Percentiles rank a stretch among this genome's conserved stretches.
Evolutionary conservation across 2,113 vertebrate genomes (phyloP).

Genomic region (Mionectes macconnelli): DNA sequence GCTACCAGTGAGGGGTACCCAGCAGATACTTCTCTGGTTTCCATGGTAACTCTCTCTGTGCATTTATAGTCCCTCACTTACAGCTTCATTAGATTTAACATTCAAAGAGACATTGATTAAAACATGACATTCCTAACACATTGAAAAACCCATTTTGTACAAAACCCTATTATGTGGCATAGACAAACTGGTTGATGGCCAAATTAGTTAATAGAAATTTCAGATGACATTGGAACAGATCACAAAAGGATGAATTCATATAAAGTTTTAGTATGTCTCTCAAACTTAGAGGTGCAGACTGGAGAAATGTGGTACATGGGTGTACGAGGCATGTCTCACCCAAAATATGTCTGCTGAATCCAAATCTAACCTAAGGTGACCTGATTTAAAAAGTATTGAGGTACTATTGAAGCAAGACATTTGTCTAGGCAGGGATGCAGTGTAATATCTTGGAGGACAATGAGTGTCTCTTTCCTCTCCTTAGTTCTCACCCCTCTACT

Average conservation of each 20-base stretch:
- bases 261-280: neutral
- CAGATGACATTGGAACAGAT: conserved; percentile 58
- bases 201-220: conserved; percentile 74
- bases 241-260: conserved; percentile 33
- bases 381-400: neutral
- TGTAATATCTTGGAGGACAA: neutral
- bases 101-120: conserved; percentile 79
- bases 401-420: neutral
- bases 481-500: neutral
- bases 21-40: conserved; percentile 57
- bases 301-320: neutral
- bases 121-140: conserved; percentile 72
- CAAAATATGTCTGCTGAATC: neutral
- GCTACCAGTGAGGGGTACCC: neutral
- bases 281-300: neutral
- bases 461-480: neutral
- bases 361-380: neutral
- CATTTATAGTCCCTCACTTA: conserved; percentile 71
- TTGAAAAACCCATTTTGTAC: conserved; percentile 67
- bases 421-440: neutral
- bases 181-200: conserved; percentile 70
- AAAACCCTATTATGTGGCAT: conserved; percentile 65
- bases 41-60: conserved; percentile 69
- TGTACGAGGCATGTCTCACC: accelerated
- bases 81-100: conserved; percentile 71